These are phyloP conservation scores for Microcebus jonahi DNA, from an alignment of 2,113 vertebrate genomes.

Conservation along the genomic window DNA sequence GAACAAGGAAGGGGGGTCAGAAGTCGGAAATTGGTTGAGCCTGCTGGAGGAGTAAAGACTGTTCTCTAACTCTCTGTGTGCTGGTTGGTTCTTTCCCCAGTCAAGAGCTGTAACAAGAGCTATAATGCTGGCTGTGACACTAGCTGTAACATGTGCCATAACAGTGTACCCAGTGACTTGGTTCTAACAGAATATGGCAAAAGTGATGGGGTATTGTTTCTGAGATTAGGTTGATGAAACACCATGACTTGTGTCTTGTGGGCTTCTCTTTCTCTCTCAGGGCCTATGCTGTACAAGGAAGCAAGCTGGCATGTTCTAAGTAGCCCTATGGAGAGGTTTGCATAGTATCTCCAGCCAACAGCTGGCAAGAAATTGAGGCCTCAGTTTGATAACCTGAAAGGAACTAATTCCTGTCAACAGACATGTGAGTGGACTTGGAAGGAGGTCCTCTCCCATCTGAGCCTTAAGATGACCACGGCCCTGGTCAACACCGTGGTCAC, in stretches of 20 bases:
- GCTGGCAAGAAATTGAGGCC: neutral
- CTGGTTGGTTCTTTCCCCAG: no score
- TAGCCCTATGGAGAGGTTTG: neutral
- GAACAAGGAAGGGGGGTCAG: no score
- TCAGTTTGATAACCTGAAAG: neutral
- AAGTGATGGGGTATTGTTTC: neutral
- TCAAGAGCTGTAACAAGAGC: no score
- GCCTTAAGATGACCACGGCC: neutral
- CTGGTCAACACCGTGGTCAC: neutral
- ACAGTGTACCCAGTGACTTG: neutral
- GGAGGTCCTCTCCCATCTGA: neutral
- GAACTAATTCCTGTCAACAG: no score
- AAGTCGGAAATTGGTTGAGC: no score
- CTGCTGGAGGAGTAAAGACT: no score
- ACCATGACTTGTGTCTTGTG: neutral
- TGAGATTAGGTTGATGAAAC: neutral
- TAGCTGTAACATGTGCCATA: no score
- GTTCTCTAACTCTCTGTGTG: no score
- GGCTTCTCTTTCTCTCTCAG: neutral
- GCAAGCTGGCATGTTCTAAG: neutral
- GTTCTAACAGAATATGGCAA: neutral
- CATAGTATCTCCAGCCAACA: neutral
- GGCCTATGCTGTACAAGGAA: neutral
- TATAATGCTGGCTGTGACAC: no score
- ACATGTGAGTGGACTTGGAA: neutral